phyloP scores from a whole-genome alignment of 2,888 invertebrate genomes.

The Aradus depressus region DNA sequence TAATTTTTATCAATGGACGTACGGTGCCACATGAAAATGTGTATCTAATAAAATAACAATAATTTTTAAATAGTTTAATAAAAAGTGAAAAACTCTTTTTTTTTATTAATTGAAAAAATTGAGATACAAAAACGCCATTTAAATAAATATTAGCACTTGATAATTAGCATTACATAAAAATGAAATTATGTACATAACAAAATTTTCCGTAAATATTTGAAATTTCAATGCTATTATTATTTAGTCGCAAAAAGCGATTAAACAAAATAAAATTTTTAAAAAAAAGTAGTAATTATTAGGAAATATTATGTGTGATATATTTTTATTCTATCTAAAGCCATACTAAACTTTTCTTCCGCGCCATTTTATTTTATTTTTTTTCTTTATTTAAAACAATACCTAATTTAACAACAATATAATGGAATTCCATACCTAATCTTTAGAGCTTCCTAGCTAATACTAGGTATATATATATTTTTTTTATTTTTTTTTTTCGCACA shows the following conservation, averaged over 20 bases:
- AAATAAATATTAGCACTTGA: conserved; percentile 19
- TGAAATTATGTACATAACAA: conserved; percentile 16
- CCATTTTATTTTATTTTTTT: too few species aligned
- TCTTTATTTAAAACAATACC: conserved; percentile 14
- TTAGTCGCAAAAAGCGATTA: conserved; percentile 13
- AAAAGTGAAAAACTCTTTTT: background rate
- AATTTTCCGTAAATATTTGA: conserved; percentile 11
- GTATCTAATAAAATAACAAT: background rate
- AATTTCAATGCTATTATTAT: conserved; percentile 11
- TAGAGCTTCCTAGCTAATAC: conserved; percentile 19
- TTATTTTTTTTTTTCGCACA: conserved; percentile 16
- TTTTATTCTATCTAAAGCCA: conserved; percentile 20
- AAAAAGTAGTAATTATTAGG: conserved; percentile 7
- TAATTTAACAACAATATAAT: conserved; percentile 17
- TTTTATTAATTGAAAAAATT: background rate
- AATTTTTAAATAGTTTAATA: background rate
- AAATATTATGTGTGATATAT: conserved; percentile 10
- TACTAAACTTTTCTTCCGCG: conserved; percentile 16
- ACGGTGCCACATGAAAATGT: too few species aligned
- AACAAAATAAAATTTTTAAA: conserved; percentile 2
- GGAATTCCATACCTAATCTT: conserved; percentile 18
- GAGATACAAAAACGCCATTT: too few species aligned
- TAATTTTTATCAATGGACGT: conserved; percentile 14
- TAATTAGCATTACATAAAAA: conserved; percentile 3
- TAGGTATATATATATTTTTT: too few species aligned